These are phyloP conservation scores for Capreolus pygargus DNA, from an alignment of 2,113 vertebrate genomes.

Conservation along the genomic window DNA sequence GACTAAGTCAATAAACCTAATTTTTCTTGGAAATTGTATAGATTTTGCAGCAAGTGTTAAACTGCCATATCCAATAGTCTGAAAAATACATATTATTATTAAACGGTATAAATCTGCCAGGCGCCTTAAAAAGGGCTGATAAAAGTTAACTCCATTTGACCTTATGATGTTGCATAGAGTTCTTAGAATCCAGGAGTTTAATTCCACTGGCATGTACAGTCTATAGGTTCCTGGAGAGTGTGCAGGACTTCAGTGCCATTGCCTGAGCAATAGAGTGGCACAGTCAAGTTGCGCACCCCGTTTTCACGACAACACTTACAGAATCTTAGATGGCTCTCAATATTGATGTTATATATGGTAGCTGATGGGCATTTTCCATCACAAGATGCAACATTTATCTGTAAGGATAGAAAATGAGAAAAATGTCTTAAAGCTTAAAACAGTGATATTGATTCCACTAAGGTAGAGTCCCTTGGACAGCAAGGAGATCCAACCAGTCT, in stretches of 20 bases:
- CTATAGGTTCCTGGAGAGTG: slow-evolving; percentile 91
- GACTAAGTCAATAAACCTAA: background rate
- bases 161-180: background rate
- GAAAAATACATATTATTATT: background rate
- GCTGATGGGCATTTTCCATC: slow-evolving; percentile 98
- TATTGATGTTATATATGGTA: slow-evolving; percentile 98
- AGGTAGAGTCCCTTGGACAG: background rate
- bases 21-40: background rate
- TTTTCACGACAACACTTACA: slow-evolving; percentile 97
- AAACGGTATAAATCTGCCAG: background rate
- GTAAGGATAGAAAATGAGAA: slow-evolving; percentile 31
- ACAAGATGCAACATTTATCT: slow-evolving; percentile 95
- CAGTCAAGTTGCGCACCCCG: slow-evolving; percentile 88
- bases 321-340: slow-evolving; percentile 96
- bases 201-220: slow-evolving; percentile 98
- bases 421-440: background rate
- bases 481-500: background rate
- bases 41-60: background rate
- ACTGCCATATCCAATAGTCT: background rate
- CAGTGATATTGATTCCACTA: background rate
- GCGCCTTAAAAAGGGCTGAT: slow-evolving; percentile 5
- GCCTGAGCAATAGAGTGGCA: slow-evolving; percentile 93
- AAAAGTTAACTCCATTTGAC: background rate
- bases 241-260: slow-evolving; percentile 93
- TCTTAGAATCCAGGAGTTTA: slow-evolving; percentile 70